A percentile compares a stretch with the other conserved stretches of the same genome.
Evolutionary conservation across 2,113 vertebrate genomes (phyloP).

Genomic region (Oxyura jamaicensis): DNA sequence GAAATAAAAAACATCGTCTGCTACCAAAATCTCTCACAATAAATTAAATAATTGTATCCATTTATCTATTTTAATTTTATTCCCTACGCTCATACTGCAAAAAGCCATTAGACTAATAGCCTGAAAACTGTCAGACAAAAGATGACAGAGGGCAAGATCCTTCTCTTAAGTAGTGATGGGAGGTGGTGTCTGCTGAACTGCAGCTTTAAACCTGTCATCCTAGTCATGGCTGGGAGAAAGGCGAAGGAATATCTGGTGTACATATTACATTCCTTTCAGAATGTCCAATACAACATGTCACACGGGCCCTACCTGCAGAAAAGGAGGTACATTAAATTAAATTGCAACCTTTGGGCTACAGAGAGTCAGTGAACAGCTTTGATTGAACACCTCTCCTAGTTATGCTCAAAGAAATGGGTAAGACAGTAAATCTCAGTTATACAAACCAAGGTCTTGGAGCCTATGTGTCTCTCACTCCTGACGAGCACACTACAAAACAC

Average conservation of each 20-base stretch:
- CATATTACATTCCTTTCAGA: not conserved
- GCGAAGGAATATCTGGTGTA: not conserved
- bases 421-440: not conserved
- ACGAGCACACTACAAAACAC: not conserved
- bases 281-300: not conserved
- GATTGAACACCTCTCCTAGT: not conserved
- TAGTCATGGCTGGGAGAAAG: not conserved
- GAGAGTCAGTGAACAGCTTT: not conserved
- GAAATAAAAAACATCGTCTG: slow-evolving; percentile 31
- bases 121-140: not conserved
- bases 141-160: not conserved
- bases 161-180: not conserved
- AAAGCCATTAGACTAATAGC: slow-evolving; percentile 38
- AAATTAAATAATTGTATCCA: slow-evolving; percentile 17
- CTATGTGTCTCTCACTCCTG: not conserved
- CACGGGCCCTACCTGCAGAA: not conserved
- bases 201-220: not conserved
- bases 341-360: not conserved
- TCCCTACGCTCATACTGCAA: not conserved
- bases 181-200: not conserved
- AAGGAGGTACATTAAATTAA: not conserved
- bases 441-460: not conserved
- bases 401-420: not conserved
- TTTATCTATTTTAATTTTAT: slow-evolving; percentile 37
- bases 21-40: not conserved